Conservation (phyloP, 2,113 vertebrate genomes). For the Sturnus vulgaris region DNA sequence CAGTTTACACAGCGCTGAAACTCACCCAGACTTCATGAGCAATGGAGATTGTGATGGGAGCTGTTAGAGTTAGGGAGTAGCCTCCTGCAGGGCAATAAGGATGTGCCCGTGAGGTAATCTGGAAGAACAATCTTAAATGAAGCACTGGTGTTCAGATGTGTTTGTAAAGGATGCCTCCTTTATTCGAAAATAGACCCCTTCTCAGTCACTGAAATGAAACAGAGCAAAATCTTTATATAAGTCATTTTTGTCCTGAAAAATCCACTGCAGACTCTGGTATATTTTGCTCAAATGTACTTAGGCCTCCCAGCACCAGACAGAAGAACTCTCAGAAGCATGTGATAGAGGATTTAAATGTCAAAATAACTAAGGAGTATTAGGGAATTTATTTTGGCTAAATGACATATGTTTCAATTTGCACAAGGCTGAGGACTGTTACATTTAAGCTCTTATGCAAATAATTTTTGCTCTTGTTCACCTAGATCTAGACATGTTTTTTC, state of each 20-base stretch:
- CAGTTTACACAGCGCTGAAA: not conserved
- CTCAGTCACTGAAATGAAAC: not conserved
- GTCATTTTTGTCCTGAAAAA: not conserved
- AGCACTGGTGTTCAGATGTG: not conserved
- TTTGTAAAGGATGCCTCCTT: not conserved
- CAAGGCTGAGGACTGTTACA: constrained; percentile 1
- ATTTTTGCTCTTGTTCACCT: not conserved
- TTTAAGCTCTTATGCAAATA: constrained; percentile 5
- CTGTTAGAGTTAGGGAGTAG: not conserved
- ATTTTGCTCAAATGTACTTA: not conserved
- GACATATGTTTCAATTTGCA: constrained; percentile 54
- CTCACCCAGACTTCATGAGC: not conserved
- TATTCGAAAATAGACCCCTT: not conserved
- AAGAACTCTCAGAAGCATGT: not conserved
- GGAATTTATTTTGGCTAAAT: constrained; percentile 48
- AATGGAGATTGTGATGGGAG: not conserved
- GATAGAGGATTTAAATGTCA: constrained; percentile 34
- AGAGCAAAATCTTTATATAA: not conserved
- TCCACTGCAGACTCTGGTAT: not conserved
- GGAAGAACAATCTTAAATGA: not conserved
- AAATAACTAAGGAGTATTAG: constrained; percentile 52
- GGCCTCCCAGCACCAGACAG: not conserved
- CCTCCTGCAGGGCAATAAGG: not conserved
- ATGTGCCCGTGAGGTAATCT: not conserved
- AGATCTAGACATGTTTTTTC: not conserved